Conservation (phyloP, 2,888 invertebrate genomes). For the Lasioglossum calceatum region DNA sequence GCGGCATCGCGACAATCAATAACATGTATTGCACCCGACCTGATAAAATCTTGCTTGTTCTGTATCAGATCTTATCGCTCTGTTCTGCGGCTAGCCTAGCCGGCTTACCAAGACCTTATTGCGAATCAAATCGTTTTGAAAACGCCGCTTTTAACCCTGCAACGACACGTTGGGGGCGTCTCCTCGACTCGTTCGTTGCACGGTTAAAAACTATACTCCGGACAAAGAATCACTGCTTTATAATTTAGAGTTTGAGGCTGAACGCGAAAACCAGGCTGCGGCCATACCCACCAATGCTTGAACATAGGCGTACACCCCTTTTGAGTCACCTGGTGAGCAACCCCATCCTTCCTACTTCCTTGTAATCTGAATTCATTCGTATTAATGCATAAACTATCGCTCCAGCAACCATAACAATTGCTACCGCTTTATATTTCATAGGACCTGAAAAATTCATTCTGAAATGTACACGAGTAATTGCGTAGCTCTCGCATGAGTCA, state of each 20-base stretch:
- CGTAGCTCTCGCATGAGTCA: not conserved
- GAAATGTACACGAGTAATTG: not conserved
- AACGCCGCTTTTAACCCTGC: not conserved
- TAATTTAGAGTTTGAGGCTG: constrained; percentile 74
- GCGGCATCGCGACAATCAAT: constrained; percentile 14
- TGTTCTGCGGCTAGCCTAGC: not conserved
- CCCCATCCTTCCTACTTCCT: constrained; percentile 33
- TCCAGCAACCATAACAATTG: not conserved
- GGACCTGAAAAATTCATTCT: not conserved
- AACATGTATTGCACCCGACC: not conserved
- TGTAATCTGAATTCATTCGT: not conserved
- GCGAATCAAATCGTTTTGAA: not conserved
- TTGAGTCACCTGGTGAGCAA: constrained; percentile 66
- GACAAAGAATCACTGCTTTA: constrained; percentile 54
- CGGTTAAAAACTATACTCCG: constrained; percentile 16
- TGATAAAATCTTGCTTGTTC: constrained; percentile 43
- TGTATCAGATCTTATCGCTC: constrained; percentile 38
- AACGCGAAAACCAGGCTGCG: constrained; percentile 69
- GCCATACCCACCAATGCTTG: constrained; percentile 70
- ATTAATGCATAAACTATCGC: not conserved
- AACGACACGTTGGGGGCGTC: not conserved
- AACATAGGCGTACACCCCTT: constrained; percentile 57
- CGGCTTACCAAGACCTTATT: not conserved
- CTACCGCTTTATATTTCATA: not conserved
- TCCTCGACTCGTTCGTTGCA: not conserved